Conservation (phyloP, 1,140 invertebrate genomes). For the Brachionus angularis region DNA sequence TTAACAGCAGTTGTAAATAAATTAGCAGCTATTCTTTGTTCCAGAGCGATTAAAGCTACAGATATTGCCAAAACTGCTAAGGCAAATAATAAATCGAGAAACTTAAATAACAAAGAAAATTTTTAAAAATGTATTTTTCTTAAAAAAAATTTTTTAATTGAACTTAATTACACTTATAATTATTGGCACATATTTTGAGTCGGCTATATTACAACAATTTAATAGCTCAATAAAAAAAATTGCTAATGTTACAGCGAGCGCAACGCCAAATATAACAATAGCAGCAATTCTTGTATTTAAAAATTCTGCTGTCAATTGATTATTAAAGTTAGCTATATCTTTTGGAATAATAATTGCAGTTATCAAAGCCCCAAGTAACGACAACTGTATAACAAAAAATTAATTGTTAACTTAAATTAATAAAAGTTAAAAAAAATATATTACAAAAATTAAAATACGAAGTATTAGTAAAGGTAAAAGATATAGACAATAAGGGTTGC, state of each 20-base stretch:
- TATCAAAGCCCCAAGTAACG: conserved; percentile 11
- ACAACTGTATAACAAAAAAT: not conserved
- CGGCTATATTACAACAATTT: conserved; percentile 28
- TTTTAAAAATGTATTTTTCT: not conserved
- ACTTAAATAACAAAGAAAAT: not conserved
- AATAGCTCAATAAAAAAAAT: not conserved
- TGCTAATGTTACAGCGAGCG: conserved; percentile 5
- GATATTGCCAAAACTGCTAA: conserved; percentile 11
- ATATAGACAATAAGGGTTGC: conserved; percentile 10
- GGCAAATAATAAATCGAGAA: conserved; percentile 23
- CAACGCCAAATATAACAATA: conserved; percentile 26
- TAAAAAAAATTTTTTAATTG: not conserved
- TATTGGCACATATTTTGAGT: conserved; percentile 29
- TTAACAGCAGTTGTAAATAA: conserved; percentile 2
- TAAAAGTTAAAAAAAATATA: not conserved
- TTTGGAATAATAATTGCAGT: conserved; percentile 1
- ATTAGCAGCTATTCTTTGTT: not conserved
- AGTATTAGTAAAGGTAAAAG: conserved; percentile 9
- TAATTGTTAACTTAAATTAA: not conserved
- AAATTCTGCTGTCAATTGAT: not conserved
- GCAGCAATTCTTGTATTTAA: conserved; percentile 3
- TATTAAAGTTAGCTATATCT: conserved; percentile 5
- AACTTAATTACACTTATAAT: conserved; percentile 6
- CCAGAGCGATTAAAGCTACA: not conserved
- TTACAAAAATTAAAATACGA: not conserved